Evolutionary conservation across 2,888 invertebrate genomes (phyloP), one percentile per base, ranked within the genome.

Genomic region (Phorcus lineatus): DNA sequence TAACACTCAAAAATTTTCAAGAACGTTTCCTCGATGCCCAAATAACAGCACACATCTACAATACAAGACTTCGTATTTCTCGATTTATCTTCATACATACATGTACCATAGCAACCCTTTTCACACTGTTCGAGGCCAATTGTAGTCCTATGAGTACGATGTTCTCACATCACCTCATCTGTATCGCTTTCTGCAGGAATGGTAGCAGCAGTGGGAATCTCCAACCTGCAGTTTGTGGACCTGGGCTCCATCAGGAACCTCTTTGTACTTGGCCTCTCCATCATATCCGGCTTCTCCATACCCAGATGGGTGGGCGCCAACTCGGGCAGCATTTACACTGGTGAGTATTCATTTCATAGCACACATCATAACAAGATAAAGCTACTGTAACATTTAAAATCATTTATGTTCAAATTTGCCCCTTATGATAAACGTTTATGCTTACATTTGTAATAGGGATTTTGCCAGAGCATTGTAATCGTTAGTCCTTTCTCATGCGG

Each of bases 201-300:
- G 91, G 87, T 92, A 7, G 87, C 89, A 1, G 90, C 92, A 4
- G 91, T 92, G 0, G 92, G 92, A 6, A 79, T 92, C 22, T 91
- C 92, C 1, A 92, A 91, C 78, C 87, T 92, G 11, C 92, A 92
- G 80, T 89, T 86, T 77, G 96, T 97, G 52, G 95, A 97, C 90
- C 93, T 98, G 84, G 96, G 96, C 91, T 97, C 97, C 36, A 95
- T 97, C 0, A 94, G 98, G 78, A 98, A 98, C 94, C 94, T 98
- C 66, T 97, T 97, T 93, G 96, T 98, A 85, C 95, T 98, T 52
- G 98, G 98, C 22, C 95, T 97, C 88, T 96, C 97, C 2, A 94
- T 97, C 82, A 97, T 97, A 94, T 96, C 97, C 89, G 97, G 97
- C 2, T 92, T 97, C 94, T 94, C 92, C 75, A 86, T 94, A 53